Evolutionary conservation across 2,797 vertebrate species (phyloP), one percentile per base, ranked within the genome.

Genomic region (Lepus oiostolus): DNA sequence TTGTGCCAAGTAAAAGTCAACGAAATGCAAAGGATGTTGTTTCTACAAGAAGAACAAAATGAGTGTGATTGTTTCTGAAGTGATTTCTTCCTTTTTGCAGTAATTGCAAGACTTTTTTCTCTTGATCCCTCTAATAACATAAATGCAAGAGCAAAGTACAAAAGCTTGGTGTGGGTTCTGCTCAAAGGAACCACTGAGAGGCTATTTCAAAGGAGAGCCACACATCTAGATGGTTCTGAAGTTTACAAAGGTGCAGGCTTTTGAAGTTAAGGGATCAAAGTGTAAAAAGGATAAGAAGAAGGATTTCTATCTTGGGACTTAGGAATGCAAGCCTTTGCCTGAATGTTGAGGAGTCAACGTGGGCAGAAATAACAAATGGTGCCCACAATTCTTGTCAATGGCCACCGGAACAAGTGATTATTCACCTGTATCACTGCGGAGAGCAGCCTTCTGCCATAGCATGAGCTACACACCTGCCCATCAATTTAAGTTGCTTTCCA

Each of bases 1-100:
- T 76, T 79, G 22, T 52, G 80, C 60, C 75, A 94, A 90, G 77
- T 70, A 92, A 94, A 95, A 92, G 70, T 82, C 89, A 94, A 88
- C 71, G 58, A 52, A 62, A 67, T 90, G 47, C 79, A 67, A 89
- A 95, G 50, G 28, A 76, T 87, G 71, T 65, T 87, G 26, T 75
- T 88, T 92, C 75, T 86, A 58, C 30, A 26, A 8, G 71, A 93
- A 94, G 62, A 38, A 11, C 65, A 88, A 82, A 84, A 70, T 77
- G 82, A 79, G 63, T 67, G 38, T 91, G 65, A 85, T 85, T 81
- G 62, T 94, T 91, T 85, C 47, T 90, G 42, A 93, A 85, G 70
- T 70, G 82, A 90, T 30, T 74, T 35, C 54, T 91, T 81, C 76
- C 58, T 72, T 83, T 94, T 76, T 79, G 9, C 30, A 47, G n/a